Percentiles rank a stretch among this genome's conserved stretches.
Evolutionary conservation across 2,113 vertebrate genomes (phyloP).

Genomic region (Lampris incognitus): DNA sequence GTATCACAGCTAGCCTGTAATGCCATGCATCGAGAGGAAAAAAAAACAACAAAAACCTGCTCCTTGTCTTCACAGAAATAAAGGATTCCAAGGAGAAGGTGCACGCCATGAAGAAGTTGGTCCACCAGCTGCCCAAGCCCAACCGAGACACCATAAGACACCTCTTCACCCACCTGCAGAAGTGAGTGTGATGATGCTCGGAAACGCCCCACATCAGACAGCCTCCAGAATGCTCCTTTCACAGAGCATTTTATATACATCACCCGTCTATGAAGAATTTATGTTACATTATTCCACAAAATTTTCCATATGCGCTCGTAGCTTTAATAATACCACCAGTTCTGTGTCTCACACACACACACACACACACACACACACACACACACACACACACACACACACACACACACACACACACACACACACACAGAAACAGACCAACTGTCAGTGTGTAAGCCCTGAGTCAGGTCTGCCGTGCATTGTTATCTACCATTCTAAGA

Average conservation of each 20-base stretch:
- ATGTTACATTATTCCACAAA: too few species aligned
- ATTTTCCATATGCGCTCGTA: too few species aligned
- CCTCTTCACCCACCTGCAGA: slow-evolving; percentile 91
- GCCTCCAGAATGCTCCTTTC: too few species aligned
- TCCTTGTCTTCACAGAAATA: slow-evolving; percentile 81
- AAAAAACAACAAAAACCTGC: background rate
- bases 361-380: background rate
- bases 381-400: background rate
- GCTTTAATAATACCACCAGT: too few species aligned
- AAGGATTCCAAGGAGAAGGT: slow-evolving; percentile 83
- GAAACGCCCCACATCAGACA: background rate
- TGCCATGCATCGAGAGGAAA: background rate
- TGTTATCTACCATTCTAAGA: background rate
- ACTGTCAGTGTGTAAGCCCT: slow-evolving; percentile 3
- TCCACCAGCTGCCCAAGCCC: slow-evolving; percentile 87
- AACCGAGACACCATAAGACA: slow-evolving; percentile 94
- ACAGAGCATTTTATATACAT: too few species aligned
- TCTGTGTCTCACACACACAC: too few species aligned
- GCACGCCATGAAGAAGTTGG: slow-evolving; percentile 84
- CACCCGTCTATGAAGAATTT: too few species aligned
- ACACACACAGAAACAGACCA: background rate
- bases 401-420: background rate
- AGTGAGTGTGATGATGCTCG: slow-evolving; percentile 77
- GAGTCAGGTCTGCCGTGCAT: background rate
- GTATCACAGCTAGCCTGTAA: background rate